Percentiles rank a stretch among this genome's conserved stretches.
phyloP scores from a whole-genome alignment of 2,797 vertebrate genomes.

The Euphonia xanthogaster region DNA sequence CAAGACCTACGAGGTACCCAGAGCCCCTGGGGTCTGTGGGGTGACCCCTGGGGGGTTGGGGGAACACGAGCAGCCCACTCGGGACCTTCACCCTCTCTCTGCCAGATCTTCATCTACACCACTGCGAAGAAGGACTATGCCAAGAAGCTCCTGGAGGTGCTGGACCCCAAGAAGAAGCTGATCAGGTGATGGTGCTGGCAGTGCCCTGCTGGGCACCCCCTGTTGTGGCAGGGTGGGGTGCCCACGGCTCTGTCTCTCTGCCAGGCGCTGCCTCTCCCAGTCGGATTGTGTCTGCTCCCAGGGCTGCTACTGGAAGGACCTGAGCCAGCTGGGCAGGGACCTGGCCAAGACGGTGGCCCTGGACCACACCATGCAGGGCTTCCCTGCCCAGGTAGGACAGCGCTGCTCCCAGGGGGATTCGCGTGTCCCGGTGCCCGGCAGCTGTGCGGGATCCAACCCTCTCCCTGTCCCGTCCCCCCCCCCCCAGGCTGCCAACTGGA shows the following conservation, averaged over 20 bases:
- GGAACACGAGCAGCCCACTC: accelerated
- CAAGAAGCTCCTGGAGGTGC: slow-evolving; percentile 82
- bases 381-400: slow-evolving; percentile 78
- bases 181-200: slow-evolving; percentile 75
- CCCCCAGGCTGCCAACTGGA: slow-evolving; percentile 80
- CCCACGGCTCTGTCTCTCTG: neutral
- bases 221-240: accelerated
- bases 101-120: slow-evolving; percentile 86
- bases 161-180: slow-evolving; percentile 83
- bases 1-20: slow-evolving; percentile 81
- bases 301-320: slow-evolving; percentile 87
- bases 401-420: accelerated
- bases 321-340: slow-evolving; percentile 79
- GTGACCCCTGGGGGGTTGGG: accelerated
- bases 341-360: slow-evolving; percentile 82
- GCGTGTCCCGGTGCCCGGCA: accelerated
- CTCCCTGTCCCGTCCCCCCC: neutral
- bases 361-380: slow-evolving; percentile 81
- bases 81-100: neutral
- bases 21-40: neutral
- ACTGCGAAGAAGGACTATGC: slow-evolving; percentile 85
- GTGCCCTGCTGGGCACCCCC: accelerated
- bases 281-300: slow-evolving; percentile 81
- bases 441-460: accelerated
- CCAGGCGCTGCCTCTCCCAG: slow-evolving; percentile 82